These are phyloP conservation scores for Phyllopteryx taeniolatus DNA, from an alignment of 2,113 vertebrate genomes.

Conservation along the genomic window DNA sequence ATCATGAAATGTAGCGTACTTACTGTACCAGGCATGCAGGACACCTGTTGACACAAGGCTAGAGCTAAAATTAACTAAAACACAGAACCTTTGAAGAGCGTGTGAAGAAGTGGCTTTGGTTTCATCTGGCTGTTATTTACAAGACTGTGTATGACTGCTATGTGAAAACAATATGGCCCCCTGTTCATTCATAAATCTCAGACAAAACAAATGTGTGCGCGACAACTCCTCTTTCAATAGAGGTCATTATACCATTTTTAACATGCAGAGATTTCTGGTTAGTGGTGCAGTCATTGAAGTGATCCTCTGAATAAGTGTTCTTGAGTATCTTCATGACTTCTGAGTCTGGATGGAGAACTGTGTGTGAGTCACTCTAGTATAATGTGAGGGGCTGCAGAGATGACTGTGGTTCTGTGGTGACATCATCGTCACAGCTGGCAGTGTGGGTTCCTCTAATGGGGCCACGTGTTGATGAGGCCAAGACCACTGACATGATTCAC, in stretches of 20 bases:
- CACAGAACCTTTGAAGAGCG: slow-evolving; percentile 10
- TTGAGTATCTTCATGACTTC: slow-evolving; percentile 28
- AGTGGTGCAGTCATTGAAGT: slow-evolving; percentile 23
- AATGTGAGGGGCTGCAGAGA: slow-evolving; percentile 36
- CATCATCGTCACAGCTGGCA: slow-evolving; percentile 39
- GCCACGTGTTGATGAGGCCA: slow-evolving; percentile 42
- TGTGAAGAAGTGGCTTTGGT: slow-evolving; percentile 11
- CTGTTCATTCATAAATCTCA: slow-evolving; percentile 27
- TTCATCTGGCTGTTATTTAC: slow-evolving; percentile 27
- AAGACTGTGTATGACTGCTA: slow-evolving; percentile 7
- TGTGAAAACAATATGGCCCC: slow-evolving; percentile 10
- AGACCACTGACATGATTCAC: slow-evolving; percentile 44
- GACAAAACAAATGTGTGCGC: slow-evolving; percentile 7
- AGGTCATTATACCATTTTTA: slow-evolving; percentile 27
- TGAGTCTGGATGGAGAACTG: slow-evolving; percentile 35
- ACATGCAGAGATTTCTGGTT: slow-evolving; percentile 11
- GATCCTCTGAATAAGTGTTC: slow-evolving; percentile 21
- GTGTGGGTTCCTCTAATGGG: slow-evolving; percentile 48
- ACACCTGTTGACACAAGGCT: slow-evolving; percentile 37
- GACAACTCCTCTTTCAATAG: slow-evolving; percentile 34
- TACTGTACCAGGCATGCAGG: slow-evolving; percentile 6
- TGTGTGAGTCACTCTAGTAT: slow-evolving; percentile 45
- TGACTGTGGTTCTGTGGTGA: slow-evolving; percentile 35
- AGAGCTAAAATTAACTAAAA: slow-evolving; percentile 28
- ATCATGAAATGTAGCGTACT: slow-evolving; percentile 27